These are phyloP conservation scores for Oconnorella tubifera DNA, from an alignment of 2,888 invertebrate genomes.

Conservation along the genomic window DNA sequence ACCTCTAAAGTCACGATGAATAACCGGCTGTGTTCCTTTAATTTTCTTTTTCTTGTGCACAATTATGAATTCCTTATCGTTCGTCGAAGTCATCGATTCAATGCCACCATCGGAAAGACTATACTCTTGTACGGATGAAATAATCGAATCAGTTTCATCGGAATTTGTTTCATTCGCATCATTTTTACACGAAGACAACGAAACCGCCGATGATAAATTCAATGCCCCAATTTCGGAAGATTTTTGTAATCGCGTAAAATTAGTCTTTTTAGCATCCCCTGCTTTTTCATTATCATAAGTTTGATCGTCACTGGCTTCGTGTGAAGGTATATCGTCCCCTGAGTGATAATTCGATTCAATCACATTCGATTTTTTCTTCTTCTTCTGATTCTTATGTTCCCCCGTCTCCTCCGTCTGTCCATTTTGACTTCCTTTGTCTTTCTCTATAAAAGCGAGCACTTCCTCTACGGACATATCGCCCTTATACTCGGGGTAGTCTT, in stretches of 20 bases:
- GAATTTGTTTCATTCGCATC: neutral
- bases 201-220: too few relatives aligned
- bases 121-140: neutral
- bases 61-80: neutral
- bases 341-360: too few relatives aligned
- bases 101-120: neutral
- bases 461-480: slow-evolving; percentile 19
- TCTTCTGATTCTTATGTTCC: neutral
- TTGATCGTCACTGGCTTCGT: too few relatives aligned
- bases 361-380: too few relatives aligned
- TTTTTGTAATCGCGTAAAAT: too few relatives aligned
- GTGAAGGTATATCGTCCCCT: too few relatives aligned
- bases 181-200: neutral
- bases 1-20: too few relatives aligned
- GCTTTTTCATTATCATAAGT: neutral
- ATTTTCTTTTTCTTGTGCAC: neutral
- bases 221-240: too few relatives aligned
- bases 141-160: neutral
- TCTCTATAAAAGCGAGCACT: slow-evolving; percentile 18
- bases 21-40: neutral
- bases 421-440: neutral
- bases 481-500: slow-evolving; percentile 18
- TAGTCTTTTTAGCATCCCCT: neutral
- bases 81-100: neutral
- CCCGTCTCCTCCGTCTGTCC: neutral